Percentiles rank a stretch among this genome's conserved stretches.
These are phyloP conservation scores for Petromus typicus DNA, from an alignment of 2,113 vertebrate genomes.

Conservation along the genomic window DNA sequence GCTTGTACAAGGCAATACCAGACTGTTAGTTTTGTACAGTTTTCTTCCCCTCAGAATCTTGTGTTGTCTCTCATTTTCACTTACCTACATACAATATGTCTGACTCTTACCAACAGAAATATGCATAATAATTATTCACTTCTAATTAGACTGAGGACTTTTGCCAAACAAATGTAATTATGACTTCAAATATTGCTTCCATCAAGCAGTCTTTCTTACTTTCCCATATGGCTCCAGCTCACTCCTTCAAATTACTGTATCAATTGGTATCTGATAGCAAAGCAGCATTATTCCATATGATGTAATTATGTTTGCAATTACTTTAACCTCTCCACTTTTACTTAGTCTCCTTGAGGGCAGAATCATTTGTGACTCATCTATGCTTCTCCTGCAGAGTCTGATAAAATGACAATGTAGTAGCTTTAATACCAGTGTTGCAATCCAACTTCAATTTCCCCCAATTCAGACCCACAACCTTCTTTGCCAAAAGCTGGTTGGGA, in stretches of 20 bases:
- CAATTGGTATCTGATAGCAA: not conserved
- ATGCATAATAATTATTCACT: not conserved
- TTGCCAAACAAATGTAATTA: not conserved
- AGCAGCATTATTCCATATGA: not conserved
- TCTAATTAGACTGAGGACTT: conserved; percentile 4
- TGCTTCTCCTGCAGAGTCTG: not conserved
- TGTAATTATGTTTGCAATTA: conserved; percentile 45
- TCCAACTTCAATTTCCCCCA: not conserved
- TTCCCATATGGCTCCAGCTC: not conserved
- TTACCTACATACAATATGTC: not conserved
- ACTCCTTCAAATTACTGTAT: not conserved
- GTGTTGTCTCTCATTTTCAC: not conserved
- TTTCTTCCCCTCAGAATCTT: not conserved
- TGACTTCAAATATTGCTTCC: not conserved
- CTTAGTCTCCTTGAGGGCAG: conserved; percentile 18
- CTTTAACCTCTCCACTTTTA: conserved; percentile 35
- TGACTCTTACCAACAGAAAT: not conserved
- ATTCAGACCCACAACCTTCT: not conserved
- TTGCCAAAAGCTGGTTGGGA: conserved; percentile 19
- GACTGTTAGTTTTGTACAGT: not conserved
- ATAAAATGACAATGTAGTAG: not conserved
- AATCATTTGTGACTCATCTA: conserved; percentile 49
- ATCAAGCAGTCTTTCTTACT: not conserved
- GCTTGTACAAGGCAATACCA: not conserved
- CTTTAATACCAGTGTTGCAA: not conserved